Percentiles rank a stretch among this genome's conserved stretches.
phyloP scores from a whole-genome alignment of 2,888 invertebrate species.

The Amblyteles armatorius region DNA sequence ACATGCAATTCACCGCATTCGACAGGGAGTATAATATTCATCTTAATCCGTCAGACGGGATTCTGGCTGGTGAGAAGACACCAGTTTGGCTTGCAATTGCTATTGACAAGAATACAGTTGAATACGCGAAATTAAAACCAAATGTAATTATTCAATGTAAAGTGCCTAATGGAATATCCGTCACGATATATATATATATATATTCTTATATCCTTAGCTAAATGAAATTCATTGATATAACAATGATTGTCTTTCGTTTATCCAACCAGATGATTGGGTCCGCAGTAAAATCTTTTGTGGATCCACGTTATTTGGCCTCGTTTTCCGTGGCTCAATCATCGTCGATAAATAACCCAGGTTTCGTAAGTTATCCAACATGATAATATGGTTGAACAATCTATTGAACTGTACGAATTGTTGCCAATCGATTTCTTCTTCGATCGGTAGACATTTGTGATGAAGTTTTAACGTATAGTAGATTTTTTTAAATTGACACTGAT shows the following conservation, averaged over 20 bases:
- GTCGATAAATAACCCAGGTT: background rate
- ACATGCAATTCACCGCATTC: background rate
- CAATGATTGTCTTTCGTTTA: background rate
- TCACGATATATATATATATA: too few species aligned
- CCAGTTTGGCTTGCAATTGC: slow-evolving; percentile 11
- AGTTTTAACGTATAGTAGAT: background rate
- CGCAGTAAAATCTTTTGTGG: slow-evolving; percentile 1
- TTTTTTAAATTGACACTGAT: background rate
- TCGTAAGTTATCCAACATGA: slow-evolving; percentile 1
- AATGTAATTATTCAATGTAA: background rate
- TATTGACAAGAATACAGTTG: background rate
- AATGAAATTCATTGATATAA: background rate
- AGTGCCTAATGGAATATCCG: background rate
- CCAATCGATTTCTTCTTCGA: background rate
- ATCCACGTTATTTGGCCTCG: background rate
- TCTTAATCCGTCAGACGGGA: background rate
- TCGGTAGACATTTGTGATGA: background rate
- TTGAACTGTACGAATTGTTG: background rate
- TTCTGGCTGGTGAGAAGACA: slow-evolving; percentile 17
- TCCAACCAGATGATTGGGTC: background rate
- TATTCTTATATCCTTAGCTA: background rate
- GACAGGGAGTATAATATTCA: background rate
- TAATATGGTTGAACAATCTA: background rate
- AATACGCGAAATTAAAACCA: background rate
- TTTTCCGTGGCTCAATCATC: background rate